phyloP scores from a whole-genome alignment of 1,140 invertebrate genomes.

The Oncopodura yosiiana region DNA sequence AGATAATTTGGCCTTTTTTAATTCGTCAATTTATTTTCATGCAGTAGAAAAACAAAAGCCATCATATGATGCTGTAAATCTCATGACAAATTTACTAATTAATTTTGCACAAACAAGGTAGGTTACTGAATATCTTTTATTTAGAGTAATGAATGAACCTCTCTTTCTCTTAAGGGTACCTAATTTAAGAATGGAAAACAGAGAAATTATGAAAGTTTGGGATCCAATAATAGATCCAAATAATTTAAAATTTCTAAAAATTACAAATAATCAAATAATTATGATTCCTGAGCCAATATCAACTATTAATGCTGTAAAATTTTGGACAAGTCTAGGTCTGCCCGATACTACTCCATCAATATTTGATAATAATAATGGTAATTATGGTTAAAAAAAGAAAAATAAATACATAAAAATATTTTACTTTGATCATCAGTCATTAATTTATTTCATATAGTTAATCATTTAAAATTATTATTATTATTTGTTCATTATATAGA shows the following conservation, averaged over 20 bases:
- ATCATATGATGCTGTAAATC: constrained; percentile 4
- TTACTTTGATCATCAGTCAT: too few species aligned
- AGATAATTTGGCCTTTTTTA: constrained; percentile 9
- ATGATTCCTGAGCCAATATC: constrained; percentile 12
- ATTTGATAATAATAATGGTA: too few species aligned
- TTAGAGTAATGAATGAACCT: neutral
- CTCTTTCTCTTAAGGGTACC: neutral
- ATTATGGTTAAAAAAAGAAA: too few species aligned
- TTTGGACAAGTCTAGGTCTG: constrained; percentile 13
- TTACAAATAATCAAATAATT: constrained; percentile 6
- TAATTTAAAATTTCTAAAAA: constrained; percentile 6
- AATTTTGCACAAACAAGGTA: constrained; percentile 18
- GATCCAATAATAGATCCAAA: constrained; percentile 1
- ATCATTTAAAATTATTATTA: too few species aligned
- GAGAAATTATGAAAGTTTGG: constrained; percentile 2
- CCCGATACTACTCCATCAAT: constrained; percentile 1
- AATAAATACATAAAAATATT: too few species aligned
- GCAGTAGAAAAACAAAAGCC: constrained; percentile 1
- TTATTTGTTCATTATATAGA: too few species aligned
- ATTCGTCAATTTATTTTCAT: constrained; percentile 6
- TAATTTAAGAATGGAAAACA: neutral
- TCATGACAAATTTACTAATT: constrained; percentile 6
- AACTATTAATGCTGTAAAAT: constrained; percentile 4
- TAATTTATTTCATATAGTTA: too few species aligned
- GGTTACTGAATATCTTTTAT: neutral